Evolutionary conservation across 2,888 invertebrate genomes (phyloP).

Genomic region (Tenodera sinensis): DNA sequence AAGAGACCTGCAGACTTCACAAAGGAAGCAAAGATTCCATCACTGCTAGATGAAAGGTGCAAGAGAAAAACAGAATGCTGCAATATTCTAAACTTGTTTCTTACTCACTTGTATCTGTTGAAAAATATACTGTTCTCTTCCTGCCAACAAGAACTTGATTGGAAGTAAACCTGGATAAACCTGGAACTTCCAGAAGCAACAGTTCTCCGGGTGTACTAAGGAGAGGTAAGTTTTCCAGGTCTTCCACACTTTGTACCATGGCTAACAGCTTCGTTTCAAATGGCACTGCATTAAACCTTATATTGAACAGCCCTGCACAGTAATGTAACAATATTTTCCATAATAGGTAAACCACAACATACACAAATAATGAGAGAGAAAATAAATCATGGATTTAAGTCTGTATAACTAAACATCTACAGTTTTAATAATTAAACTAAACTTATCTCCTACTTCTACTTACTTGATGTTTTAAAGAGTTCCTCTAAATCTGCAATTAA

Average conservation of each 20-base stretch:
- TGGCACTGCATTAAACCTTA: slow-evolving; percentile 25
- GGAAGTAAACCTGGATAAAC: slow-evolving; percentile 40
- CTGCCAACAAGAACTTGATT: slow-evolving; percentile 51
- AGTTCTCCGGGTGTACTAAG: slow-evolving; percentile 48
- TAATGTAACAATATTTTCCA: background rate
- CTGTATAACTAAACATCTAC: background rate
- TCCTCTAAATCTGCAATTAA: slow-evolving; percentile 52
- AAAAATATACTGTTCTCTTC: slow-evolving; percentile 60
- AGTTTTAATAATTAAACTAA: background rate
- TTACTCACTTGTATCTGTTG: slow-evolving; percentile 53
- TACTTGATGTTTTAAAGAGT: slow-evolving; percentile 55
- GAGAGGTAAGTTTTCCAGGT: slow-evolving; percentile 27
- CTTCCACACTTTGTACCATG: slow-evolving; percentile 21
- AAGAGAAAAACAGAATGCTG: no score
- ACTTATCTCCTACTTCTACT: slow-evolving; percentile 31
- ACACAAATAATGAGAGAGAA: background rate
- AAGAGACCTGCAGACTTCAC: no score
- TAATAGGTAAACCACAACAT: no score
- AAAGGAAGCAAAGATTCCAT: no score
- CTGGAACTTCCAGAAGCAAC: slow-evolving; percentile 59
- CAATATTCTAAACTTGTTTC: background rate
- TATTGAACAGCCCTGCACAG: slow-evolving; percentile 33
- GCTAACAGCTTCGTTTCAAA: slow-evolving; percentile 26
- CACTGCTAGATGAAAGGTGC: no score
- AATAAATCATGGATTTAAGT: background rate